Base-by-base conservation (phyloP, 2,888 invertebrate species). In the Philereme vetulata region DNA sequence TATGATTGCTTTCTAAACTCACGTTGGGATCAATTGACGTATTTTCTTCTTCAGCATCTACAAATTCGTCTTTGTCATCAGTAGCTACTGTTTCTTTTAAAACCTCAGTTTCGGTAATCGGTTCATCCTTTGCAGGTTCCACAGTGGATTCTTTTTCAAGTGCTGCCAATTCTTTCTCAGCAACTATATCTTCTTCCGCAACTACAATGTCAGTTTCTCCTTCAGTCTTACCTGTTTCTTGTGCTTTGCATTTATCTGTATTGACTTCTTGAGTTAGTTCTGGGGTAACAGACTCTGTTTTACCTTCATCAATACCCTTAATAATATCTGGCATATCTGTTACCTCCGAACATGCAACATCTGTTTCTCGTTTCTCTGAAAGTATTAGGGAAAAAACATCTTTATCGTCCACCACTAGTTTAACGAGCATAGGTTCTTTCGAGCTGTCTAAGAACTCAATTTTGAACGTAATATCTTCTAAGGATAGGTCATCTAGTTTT, bases 371-470 rank as follows among this genome's bases (percentile, higher is more conserved):
- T 35, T 43, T 45, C 4, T 72, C 66, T 32, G 62, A 60, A 51
- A 60, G 68, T 35, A 83, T 67, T 21, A 76, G 69, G 42, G 76
- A 72, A 61, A 77, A 70, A 38, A 88, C 72, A 62, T 91, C 90
- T 72, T 92, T 90, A 5, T 93, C 94, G 56, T 95, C 85, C 0
- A 94, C 75, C 21, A 88, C 82, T 46, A 96, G 81, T 75, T 93
- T 93, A 0, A 96, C 94, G 0, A 93, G 80, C 11, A 93, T 88
- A 0, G 94, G 93, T 67, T 94, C 93, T 5, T 91, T 92, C 0
- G 93, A 90, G 48, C 93, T 93, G 72, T 93, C 90, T 73, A 95
- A 82, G 74, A 94, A 93, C 72, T 94, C 93, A 36, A 95, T 93
- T 67, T 94, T 93, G 80, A 95, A 87, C 76, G 88, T 86, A 8